Conservation (phyloP, 2,888 invertebrate species). For the Drosophila aldrichi region DNA sequence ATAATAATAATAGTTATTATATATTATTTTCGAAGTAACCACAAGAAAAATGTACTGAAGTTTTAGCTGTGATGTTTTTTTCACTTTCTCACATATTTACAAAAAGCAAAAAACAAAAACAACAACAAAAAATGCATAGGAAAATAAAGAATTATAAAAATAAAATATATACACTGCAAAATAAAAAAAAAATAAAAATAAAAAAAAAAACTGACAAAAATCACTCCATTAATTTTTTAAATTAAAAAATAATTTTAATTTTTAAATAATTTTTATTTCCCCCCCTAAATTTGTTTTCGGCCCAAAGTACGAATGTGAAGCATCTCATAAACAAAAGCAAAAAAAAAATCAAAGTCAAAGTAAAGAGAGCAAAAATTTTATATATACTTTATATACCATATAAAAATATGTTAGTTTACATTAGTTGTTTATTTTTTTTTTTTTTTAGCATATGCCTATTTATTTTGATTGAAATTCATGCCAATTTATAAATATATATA, state of each 20-base stretch:
- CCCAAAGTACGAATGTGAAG: constrained; percentile 52
- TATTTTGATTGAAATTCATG: constrained; percentile 59
- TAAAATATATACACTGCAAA: constrained; percentile 4
- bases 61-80: constrained; percentile 85
- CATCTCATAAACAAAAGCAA: constrained; percentile 58
- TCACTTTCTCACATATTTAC: constrained; percentile 76
- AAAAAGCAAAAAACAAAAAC: constrained; percentile 20
- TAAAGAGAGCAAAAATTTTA: constrained; percentile 21
- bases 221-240: constrained; percentile 45
- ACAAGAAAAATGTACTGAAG: constrained; percentile 84
- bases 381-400: neutral
- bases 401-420: neutral
- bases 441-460: constrained; percentile 43
- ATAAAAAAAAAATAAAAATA: neutral
- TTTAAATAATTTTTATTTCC: constrained; percentile 1
- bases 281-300: neutral
- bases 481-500: constrained; percentile 12
- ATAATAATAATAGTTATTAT: constrained; percentile 19
- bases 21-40: constrained; percentile 51
- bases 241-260: neutral
- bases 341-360: constrained; percentile 6
- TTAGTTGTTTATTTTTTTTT: constrained; percentile 20
- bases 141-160: constrained; percentile 16
- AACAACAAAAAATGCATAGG: constrained; percentile 3
- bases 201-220: constrained; percentile 12